Conservation (phyloP, 2,113 vertebrate genomes). For the Irena cyanogastra region DNA sequence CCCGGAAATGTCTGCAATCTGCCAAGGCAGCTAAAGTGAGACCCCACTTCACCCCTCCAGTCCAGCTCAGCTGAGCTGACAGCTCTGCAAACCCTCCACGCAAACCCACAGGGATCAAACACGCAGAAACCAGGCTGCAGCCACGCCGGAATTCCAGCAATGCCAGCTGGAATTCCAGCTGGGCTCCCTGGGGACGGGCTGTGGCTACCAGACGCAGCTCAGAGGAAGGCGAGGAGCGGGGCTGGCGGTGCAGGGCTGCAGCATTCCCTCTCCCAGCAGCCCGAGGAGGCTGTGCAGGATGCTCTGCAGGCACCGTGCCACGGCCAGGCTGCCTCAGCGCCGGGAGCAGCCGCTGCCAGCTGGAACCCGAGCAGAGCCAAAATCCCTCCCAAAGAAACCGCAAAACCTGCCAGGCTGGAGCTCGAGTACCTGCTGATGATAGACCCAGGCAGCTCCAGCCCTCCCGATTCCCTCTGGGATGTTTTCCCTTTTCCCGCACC, state of each 20-base stretch:
- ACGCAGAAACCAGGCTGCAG: rapidly evolving
- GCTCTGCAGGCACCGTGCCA: neutral
- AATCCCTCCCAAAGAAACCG: neutral
- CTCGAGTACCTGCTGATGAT: neutral
- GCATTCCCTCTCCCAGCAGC: neutral
- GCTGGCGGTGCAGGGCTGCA: neutral
- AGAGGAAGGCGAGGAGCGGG: neutral
- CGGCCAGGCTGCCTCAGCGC: neutral
- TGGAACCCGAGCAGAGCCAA: neutral
- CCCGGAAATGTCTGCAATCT: neutral
- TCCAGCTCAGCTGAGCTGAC: neutral
- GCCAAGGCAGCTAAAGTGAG: neutral
- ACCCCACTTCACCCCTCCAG: rapidly evolving
- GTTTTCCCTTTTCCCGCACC: rapidly evolving
- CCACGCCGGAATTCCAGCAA: rapidly evolving
- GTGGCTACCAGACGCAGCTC: neutral
- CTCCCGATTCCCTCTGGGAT: neutral
- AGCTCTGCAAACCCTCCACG: neutral
- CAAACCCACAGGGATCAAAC: rapidly evolving
- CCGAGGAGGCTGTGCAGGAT: neutral
- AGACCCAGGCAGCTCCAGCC: neutral
- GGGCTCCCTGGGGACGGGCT: neutral
- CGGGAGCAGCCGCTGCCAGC: neutral
- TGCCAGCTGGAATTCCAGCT: neutral
- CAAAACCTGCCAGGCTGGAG: neutral